A percentile compares a stretch with the other conserved stretches of the same genome.
phyloP scores from a whole-genome alignment of 2,113 vertebrate genomes.

The Myrmophylax atrothorax region DNA sequence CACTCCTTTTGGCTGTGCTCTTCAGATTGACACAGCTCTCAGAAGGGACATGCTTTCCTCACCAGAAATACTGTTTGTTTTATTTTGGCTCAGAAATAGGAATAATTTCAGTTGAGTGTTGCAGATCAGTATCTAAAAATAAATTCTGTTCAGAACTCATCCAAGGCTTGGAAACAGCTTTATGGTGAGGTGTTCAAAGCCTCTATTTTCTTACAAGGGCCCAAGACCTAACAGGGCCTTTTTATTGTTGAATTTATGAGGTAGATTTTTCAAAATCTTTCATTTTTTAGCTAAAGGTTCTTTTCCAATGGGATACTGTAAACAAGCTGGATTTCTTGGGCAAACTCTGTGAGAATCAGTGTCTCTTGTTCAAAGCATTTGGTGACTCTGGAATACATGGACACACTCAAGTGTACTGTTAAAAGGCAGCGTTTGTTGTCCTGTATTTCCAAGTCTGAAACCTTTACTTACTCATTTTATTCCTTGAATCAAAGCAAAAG shows the following conservation, averaged over 20 bases:
- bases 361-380: neutral
- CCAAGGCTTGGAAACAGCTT: neutral
- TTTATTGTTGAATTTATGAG: neutral
- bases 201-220: neutral
- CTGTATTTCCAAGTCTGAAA: neutral
- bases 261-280: neutral
- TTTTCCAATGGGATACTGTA: neutral
- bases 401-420: neutral
- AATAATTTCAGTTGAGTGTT: neutral
- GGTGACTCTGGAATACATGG: neutral
- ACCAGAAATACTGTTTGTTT: neutral
- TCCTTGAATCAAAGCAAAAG: neutral
- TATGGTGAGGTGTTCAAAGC: neutral
- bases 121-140: neutral
- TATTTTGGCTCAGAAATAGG: neutral
- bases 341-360: neutral
- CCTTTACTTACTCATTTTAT: neutral
- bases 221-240: neutral
- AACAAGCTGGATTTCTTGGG: neutral
- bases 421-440: fast-evolving
- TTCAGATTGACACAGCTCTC: neutral
- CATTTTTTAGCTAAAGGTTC: neutral
- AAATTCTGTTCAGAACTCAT: neutral
- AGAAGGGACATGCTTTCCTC: neutral
- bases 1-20: neutral